A percentile compares a stretch with the other conserved stretches of the same genome.
These are phyloP conservation scores for Dendrolimus houi DNA, from an alignment of 2,888 invertebrate species.

Conservation along the genomic window DNA sequence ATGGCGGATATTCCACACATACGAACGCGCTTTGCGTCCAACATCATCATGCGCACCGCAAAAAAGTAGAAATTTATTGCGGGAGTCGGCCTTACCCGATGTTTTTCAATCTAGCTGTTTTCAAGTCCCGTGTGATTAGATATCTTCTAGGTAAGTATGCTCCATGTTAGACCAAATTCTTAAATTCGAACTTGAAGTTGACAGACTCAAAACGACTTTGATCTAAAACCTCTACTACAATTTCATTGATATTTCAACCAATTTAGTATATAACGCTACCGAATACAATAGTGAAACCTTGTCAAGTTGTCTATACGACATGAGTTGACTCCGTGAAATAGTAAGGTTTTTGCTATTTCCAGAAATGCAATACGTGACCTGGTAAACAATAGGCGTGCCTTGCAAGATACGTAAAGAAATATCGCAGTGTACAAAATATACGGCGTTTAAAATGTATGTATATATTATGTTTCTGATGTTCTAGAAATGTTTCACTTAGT, in stretches of 20 bases:
- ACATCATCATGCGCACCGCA: too few species aligned
- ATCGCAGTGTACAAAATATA: not conserved
- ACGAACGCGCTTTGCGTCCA: too few species aligned
- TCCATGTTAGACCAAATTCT: too few species aligned
- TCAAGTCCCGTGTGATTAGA: too few species aligned
- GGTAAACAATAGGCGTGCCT: not conserved
- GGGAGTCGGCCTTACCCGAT: too few species aligned
- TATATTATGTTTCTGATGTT: not conserved
- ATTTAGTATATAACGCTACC: not conserved
- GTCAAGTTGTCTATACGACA: not conserved
- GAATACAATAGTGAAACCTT: not conserved
- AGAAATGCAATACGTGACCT: not conserved
- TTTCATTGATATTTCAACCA: not conserved
- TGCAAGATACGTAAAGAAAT: not conserved
- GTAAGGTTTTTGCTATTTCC: not conserved
- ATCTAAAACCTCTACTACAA: not conserved
- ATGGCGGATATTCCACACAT: too few species aligned
- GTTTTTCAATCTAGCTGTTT: too few species aligned
- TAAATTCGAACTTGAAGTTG: too few species aligned
- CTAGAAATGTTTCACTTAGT: too few species aligned
- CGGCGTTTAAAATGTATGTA: not conserved
- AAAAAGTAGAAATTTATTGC: too few species aligned
- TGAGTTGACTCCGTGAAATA: not conserved
- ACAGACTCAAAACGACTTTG: too few species aligned
- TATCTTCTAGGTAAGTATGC: too few species aligned